Evolutionary conservation across 2,113 vertebrate genomes (phyloP).

Genomic region (Neofelis nebulosa): DNA sequence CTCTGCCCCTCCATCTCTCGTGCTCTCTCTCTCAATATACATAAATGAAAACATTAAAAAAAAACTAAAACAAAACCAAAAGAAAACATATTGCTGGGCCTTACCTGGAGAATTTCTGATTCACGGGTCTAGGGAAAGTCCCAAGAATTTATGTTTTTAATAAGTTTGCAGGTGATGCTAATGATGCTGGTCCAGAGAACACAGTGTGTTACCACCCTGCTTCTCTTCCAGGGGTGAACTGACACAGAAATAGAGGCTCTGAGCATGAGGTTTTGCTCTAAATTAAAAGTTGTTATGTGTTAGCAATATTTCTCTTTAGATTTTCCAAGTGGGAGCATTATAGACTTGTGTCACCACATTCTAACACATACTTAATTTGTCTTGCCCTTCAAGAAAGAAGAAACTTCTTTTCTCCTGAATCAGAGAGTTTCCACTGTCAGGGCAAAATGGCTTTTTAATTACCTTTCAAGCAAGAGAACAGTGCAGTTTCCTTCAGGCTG

Average conservation of each 20-base stretch:
- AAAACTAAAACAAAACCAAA: too few species aligned
- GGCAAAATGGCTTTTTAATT: constrained; percentile 56
- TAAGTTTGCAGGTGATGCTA: background rate
- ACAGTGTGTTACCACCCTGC: background rate
- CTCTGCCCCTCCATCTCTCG: too few species aligned
- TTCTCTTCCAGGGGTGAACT: background rate
- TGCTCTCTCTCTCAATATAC: too few species aligned
- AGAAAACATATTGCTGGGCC: background rate
- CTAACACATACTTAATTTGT: constrained; percentile 52
- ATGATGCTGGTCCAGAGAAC: background rate
- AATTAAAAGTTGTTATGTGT: background rate
- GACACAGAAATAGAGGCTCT: background rate
- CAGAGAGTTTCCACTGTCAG: constrained; percentile 18
- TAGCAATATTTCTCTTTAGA: background rate
- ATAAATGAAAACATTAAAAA: too few species aligned
- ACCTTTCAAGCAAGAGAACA: constrained; percentile 28
- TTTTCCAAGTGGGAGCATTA: background rate
- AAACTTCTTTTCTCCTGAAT: constrained; percentile 24
- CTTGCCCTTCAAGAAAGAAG: constrained; percentile 39
- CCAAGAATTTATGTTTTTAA: background rate
- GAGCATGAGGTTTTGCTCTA: background rate
- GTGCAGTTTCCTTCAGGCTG: constrained; percentile 37
- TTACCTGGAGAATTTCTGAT: background rate
- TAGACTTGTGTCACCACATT: background rate
- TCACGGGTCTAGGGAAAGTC: background rate